A percentile compares a stretch with the other conserved stretches of the same genome.
Evolutionary conservation across 2,797 vertebrate genomes (phyloP).

Genomic region (Bovichtus diacanthus): DNA sequence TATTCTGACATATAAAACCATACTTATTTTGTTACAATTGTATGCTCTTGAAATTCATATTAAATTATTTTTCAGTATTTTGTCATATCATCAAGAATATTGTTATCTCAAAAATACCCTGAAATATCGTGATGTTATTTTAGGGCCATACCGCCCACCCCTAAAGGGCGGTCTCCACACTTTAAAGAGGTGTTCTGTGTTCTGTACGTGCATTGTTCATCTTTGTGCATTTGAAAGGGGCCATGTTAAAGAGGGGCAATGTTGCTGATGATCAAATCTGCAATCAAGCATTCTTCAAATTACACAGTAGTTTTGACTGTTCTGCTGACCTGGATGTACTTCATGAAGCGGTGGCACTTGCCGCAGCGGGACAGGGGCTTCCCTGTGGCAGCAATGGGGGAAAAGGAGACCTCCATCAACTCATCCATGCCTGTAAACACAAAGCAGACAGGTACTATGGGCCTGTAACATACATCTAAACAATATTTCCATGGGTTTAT

Average conservation of each 20-base stretch:
- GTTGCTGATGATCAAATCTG: background rate
- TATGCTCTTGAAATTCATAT: too few species aligned
- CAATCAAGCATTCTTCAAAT: background rate
- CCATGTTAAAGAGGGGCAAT: background rate
- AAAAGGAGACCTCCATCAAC: constrained; percentile 98
- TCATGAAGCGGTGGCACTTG: constrained; percentile 99
- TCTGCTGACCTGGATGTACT: constrained; percentile 94
- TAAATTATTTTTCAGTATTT: too few species aligned
- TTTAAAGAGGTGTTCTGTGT: background rate
- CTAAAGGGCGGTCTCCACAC: background rate
- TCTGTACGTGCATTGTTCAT: background rate
- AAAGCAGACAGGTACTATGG: background rate
- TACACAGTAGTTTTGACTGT: background rate
- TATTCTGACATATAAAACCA: too few species aligned
- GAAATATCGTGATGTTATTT: too few species aligned
- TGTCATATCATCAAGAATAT: too few species aligned
- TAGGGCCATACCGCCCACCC: too few species aligned
- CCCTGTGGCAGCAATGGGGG: constrained; percentile 93
- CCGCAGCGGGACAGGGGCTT: constrained; percentile 98
- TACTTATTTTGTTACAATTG: too few species aligned
- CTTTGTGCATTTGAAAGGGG: background rate
- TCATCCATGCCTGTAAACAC: constrained; percentile 93
- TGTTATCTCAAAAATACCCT: too few species aligned
- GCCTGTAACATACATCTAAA: background rate
- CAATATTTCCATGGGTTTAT: background rate